Percentiles rank a stretch among this genome's conserved stretches.
Conservation (phyloP, 2,888 invertebrate genomes). For the Sminthurides aquaticus region DNA sequence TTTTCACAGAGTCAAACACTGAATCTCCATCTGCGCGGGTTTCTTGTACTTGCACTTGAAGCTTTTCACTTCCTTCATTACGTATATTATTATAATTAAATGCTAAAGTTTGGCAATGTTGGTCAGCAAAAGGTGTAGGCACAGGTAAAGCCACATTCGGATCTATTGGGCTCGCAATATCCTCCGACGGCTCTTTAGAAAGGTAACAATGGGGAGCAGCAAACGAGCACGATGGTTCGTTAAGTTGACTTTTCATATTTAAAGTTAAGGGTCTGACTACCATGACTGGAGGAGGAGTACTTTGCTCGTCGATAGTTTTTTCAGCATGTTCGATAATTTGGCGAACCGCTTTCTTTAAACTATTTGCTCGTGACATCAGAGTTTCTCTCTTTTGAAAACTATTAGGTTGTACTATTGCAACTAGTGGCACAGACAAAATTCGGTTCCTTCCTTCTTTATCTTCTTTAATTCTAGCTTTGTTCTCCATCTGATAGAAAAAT, state of each 20-base stretch:
- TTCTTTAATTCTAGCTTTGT: too few species aligned
- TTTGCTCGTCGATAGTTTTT: slow-evolving; percentile 58
- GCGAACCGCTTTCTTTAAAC: slow-evolving; percentile 72
- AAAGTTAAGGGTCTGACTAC: slow-evolving; percentile 41
- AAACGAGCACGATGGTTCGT: not conserved
- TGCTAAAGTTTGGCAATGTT: slow-evolving; percentile 21
- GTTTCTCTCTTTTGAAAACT: slow-evolving; percentile 49
- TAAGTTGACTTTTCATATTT: slow-evolving; percentile 6
- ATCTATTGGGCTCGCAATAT: slow-evolving; percentile 33
- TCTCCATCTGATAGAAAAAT: not conserved
- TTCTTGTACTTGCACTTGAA: not conserved
- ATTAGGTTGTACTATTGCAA: slow-evolving; percentile 28
- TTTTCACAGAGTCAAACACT: not conserved
- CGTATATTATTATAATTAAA: not conserved
- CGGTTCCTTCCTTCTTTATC: too few species aligned
- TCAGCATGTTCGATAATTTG: slow-evolving; percentile 74
- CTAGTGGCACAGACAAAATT: not conserved
- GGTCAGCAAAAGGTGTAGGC: slow-evolving; percentile 63
- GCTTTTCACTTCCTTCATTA: slow-evolving; percentile 13
- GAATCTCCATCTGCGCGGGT: not conserved
- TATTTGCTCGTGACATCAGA: slow-evolving; percentile 62
- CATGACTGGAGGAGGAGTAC: slow-evolving; percentile 40
- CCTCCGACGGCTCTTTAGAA: slow-evolving; percentile 6
- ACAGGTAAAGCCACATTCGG: slow-evolving; percentile 56
- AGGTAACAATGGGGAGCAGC: not conserved